Percentiles rank a stretch among this genome's conserved stretches.
These are phyloP conservation scores for Anguilla rostrata DNA, from an alignment of 2,113 vertebrate species.

Conservation along the genomic window DNA sequence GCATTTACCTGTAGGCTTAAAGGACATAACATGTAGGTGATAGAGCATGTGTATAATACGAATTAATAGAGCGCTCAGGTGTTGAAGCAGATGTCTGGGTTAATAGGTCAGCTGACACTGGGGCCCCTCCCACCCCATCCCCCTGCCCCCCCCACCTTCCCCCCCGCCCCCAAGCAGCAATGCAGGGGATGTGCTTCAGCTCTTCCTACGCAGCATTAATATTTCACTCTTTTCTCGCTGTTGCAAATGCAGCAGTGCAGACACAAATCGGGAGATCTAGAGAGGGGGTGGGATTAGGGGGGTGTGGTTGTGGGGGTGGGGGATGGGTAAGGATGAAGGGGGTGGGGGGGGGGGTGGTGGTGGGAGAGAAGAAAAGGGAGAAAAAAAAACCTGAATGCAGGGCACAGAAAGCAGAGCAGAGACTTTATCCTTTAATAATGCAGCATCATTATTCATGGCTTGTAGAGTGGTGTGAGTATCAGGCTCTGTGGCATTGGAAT, in stretches of 20 bases:
- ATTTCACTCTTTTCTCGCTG: conserved; percentile 20
- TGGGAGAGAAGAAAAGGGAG: background rate
- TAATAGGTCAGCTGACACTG: background rate
- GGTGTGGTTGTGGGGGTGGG: background rate
- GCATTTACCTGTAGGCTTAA: too few species aligned
- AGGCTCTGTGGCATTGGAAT: background rate
- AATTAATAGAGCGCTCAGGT: background rate
- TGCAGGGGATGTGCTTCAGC: background rate
- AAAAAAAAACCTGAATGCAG: background rate
- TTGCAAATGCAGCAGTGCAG: conserved; percentile 37
- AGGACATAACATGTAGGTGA: too few species aligned
- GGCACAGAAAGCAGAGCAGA: background rate
- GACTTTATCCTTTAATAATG: background rate
- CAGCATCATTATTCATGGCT: background rate
- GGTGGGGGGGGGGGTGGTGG: background rate
- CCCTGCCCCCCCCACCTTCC: background rate
- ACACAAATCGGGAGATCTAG: background rate
- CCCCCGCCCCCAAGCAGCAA: background rate
- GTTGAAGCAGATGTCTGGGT: background rate
- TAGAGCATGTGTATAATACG: background rate
- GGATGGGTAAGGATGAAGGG: background rate
- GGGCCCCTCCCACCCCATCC: background rate
- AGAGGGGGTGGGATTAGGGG: background rate
- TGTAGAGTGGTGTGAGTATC: background rate
- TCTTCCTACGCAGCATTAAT: conserved; percentile 11